A percentile compares a stretch with the other conserved stretches of the same genome.
Evolutionary conservation across 2,888 invertebrate genomes (phyloP).

Genomic region (Leptinotarsa juncta): DNA sequence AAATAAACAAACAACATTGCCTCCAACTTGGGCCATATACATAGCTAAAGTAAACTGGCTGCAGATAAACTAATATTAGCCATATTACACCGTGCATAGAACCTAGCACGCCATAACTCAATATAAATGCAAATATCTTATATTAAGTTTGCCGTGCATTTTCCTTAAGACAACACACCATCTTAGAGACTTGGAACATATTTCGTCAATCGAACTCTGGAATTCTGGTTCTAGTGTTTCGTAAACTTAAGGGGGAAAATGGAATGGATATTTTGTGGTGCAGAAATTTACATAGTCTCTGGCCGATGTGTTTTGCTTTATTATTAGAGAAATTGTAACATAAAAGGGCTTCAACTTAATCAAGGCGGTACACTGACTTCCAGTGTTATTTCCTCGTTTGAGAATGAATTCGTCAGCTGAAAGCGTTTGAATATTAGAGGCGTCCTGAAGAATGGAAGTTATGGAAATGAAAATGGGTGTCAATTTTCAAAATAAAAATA

Average conservation of each 20-base stretch:
- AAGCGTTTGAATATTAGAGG: not conserved
- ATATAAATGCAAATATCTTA: constrained; percentile 67
- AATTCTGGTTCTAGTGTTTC: constrained; percentile 35
- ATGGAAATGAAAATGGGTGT: no score
- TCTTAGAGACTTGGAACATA: constrained; percentile 51
- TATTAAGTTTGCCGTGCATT: constrained; percentile 64
- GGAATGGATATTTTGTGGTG: constrained; percentile 23
- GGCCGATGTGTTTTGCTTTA: constrained; percentile 49
- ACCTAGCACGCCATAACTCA: constrained; percentile 63
- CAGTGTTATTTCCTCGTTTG: constrained; percentile 28
- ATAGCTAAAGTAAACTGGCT: constrained; percentile 63
- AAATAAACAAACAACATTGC: constrained; percentile 63
- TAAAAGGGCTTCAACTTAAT: constrained; percentile 37
- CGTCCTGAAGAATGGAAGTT: not conserved
- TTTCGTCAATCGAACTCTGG: constrained; percentile 38
- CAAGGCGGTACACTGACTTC: constrained; percentile 32
- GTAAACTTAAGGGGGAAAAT: constrained; percentile 34
- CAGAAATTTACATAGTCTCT: constrained; percentile 47
- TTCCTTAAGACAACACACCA: constrained; percentile 63
- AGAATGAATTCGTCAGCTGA: constrained; percentile 14
- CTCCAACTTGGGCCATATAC: constrained; percentile 61
- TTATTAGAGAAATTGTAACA: constrained; percentile 44
- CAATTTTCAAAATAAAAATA: no score
- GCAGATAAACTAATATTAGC: constrained; percentile 65
- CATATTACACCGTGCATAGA: constrained; percentile 61